Evolutionary conservation across 1,140 invertebrate genomes (phyloP).

Genomic region (Alviniconcha marisindica): DNA sequence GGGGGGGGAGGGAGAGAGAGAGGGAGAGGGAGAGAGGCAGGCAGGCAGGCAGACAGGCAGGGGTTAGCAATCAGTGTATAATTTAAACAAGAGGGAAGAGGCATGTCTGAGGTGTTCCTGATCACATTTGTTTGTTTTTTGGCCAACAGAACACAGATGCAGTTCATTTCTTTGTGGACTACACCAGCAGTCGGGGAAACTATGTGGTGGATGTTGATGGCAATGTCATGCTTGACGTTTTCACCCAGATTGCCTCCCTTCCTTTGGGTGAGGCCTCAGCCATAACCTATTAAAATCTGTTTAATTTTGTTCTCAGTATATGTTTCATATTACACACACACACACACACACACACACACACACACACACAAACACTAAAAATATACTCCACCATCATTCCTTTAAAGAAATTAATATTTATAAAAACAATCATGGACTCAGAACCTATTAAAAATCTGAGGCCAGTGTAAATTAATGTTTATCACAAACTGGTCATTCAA

Average conservation of each 20-base stretch:
- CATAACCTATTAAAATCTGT: too few species aligned
- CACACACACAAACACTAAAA: too few species aligned
- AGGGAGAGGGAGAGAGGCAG: not conserved
- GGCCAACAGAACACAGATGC: conserved; percentile 78
- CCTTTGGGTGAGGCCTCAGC: conserved; percentile 83
- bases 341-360: too few species aligned
- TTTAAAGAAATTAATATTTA: too few species aligned
- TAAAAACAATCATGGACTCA: too few species aligned
- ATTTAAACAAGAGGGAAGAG: not conserved
- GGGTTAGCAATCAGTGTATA: not conserved
- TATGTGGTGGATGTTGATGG: conserved; percentile 97
- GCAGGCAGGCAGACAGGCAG: not conserved
- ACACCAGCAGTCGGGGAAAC: conserved; percentile 94
- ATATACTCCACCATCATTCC: too few species aligned
- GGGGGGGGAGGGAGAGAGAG: conserved; percentile 15
- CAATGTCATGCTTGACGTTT: conserved; percentile 87
- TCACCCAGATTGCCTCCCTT: conserved; percentile 97
- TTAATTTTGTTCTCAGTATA: too few species aligned
- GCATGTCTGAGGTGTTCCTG: not conserved
- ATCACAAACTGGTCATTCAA: too few species aligned
- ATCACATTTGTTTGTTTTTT: not conserved
- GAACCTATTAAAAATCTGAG: too few species aligned
- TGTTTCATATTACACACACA: too few species aligned
- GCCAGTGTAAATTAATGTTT: too few species aligned
- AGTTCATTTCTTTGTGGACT: conserved; percentile 95